Conservation (phyloP, 2,797 vertebrate genomes). For the Gallirallus australis region DNA sequence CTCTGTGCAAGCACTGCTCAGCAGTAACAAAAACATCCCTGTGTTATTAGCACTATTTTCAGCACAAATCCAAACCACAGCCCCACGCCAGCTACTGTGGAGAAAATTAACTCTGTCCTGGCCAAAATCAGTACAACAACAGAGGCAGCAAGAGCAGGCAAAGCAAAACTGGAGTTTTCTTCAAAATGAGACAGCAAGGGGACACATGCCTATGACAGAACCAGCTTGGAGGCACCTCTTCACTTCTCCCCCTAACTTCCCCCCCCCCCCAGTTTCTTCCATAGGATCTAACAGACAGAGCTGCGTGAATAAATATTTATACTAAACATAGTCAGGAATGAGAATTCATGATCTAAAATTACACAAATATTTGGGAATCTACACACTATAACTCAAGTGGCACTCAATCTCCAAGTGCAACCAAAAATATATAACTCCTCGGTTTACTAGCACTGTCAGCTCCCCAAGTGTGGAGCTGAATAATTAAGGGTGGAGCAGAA, state of each 20-base stretch:
- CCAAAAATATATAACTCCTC: conserved; percentile 10
- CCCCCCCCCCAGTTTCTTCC: background rate
- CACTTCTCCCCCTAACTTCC: background rate
- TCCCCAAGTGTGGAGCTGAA: conserved; percentile 27
- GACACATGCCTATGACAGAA: background rate
- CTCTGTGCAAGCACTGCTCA: too few relatives aligned
- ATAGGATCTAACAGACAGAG: conserved; percentile 21
- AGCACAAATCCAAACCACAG: too few relatives aligned
- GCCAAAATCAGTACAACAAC: too few relatives aligned
- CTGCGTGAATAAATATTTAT: conserved; percentile 67
- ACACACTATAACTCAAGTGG: conserved; percentile 54
- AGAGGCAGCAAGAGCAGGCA: background rate
- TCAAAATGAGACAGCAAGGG: background rate
- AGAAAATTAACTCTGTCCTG: too few relatives aligned
- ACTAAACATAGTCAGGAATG: conserved; percentile 53
- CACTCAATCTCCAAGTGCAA: conserved; percentile 61
- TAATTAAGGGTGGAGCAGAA: conserved; percentile 13
- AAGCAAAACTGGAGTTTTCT: background rate
- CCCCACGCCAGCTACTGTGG: too few relatives aligned
- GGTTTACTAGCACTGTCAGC: conserved; percentile 21
- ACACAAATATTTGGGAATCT: conserved; percentile 63
- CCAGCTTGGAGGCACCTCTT: background rate
- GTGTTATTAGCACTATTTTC: too few relatives aligned
- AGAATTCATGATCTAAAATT: conserved; percentile 61
- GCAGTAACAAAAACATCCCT: too few relatives aligned